phyloP scores from a whole-genome alignment of 2,113 vertebrate genomes.

The Orthonyx spaldingii region DNA sequence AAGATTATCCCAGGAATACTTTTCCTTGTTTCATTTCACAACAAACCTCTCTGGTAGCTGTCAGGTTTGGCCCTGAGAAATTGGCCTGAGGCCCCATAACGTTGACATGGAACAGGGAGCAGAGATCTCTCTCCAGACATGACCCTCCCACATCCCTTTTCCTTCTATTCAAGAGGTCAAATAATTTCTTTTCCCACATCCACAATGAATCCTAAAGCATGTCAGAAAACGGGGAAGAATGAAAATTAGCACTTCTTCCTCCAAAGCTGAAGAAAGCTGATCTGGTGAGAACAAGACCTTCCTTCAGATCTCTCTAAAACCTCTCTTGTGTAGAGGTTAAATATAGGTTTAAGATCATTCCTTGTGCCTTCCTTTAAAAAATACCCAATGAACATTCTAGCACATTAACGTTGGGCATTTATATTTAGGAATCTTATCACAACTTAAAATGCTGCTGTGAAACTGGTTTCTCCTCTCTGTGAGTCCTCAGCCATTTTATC shows the following conservation, averaged over 20 bases:
- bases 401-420: not conserved
- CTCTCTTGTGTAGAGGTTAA: not conserved
- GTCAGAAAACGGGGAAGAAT: not conserved
- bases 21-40: not conserved
- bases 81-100: not conserved
- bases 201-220: not conserved
- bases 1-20: not conserved
- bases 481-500: not conserved
- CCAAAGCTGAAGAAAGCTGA: not conserved
- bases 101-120: not conserved
- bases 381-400: not conserved
- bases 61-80: not conserved
- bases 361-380: not conserved
- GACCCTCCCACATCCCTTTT: not conserved
- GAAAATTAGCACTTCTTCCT: not conserved
- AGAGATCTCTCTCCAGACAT: not conserved
- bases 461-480: not conserved
- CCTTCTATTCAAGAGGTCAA: not conserved
- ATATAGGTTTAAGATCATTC: not conserved
- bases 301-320: not conserved
- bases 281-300: not conserved
- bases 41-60: not conserved
- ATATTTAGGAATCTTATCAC: not conserved
- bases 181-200: not conserved
- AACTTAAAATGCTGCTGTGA: not conserved